Evolutionary conservation across 64 coral and sea anemone genomes (phyloP).

Genomic region (Trachythela sp.): DNA sequence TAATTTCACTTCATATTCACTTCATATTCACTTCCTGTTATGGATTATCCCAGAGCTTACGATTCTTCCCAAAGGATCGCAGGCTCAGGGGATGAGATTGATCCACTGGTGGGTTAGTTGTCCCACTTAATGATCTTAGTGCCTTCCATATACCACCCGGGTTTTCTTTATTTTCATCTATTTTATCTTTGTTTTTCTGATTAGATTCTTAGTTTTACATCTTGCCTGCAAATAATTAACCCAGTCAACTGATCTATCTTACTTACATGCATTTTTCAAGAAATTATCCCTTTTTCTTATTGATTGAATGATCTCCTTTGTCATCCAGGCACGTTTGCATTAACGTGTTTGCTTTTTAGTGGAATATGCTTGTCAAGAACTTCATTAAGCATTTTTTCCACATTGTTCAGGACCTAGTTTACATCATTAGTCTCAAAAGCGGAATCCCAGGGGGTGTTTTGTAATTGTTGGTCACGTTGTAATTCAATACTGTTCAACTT

Average conservation of each 20-base stretch:
- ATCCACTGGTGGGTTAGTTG: conserved; percentile 16
- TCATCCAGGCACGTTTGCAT: conserved; percentile 14
- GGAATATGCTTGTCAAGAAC: conserved; percentile 1
- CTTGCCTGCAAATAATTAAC: conserved; percentile 15
- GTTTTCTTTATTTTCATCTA: conserved; percentile 60
- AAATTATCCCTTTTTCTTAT: neutral
- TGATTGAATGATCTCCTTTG: neutral
- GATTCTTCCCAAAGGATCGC: too few species aligned
- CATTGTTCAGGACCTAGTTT: too few species aligned
- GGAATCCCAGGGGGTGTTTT: too few species aligned
- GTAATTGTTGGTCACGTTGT: too few species aligned
- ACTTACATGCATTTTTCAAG: conserved; percentile 35
- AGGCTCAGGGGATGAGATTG: too few species aligned
- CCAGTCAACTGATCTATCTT: conserved; percentile 38
- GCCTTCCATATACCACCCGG: conserved; percentile 51
- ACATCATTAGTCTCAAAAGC: too few species aligned
- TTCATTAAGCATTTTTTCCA: too few species aligned
- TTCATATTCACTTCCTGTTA: too few species aligned
- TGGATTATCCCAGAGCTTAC: too few species aligned
- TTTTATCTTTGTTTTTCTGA: conserved; percentile 38
- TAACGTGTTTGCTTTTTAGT: conserved; percentile 9
- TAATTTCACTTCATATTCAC: too few species aligned
- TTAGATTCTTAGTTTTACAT: conserved; percentile 37
- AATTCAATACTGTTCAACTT: too few species aligned
- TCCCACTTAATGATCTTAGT: conserved; percentile 44